Base-by-base conservation (phyloP, 2,113 vertebrate species). In the Nannobrachium achirus region DNA sequence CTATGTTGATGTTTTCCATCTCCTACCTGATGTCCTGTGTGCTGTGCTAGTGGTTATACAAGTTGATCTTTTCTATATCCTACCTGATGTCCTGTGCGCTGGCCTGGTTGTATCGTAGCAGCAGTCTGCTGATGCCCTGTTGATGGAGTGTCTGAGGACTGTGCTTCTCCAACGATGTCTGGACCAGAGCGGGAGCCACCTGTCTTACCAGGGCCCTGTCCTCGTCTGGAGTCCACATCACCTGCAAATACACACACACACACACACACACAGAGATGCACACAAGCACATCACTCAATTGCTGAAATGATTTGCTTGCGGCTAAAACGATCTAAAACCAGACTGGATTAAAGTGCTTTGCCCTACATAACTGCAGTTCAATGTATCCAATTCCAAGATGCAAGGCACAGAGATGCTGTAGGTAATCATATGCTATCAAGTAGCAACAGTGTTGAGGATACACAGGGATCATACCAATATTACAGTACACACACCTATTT, bases 71-170 rank as follows among this genome's bases (percentile, higher is more conserved):
- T 33, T 33, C n/a, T 14, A 33, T 56, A 16, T 59, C 41, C 38
- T 79, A 99, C 97, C 93, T 91, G 90, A 98, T 90, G 66, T 98
- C 95, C 75, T 89, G 85, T 0, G 62, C 68, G 13, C 89, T 93
- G 86, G 94, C 91, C 90, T 94, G 88, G 85, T 95, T 98, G 90
- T 99, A 99, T 7, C 95, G 90, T 60, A 98, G 93, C 86, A 97
- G 93, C 69, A 98, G 86, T 60, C 83, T 75, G 75, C 91, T 89
- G 61, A 98, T 93, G 81, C 94, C 93, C 7, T 85, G 78, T 67
- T 86, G 89, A 18, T 81, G 87, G 65, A 98, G 81, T 53, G 5
- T 83, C 46, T 89, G 58, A 0, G 83, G 53, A 0, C 87, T 92
- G 56, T 60, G 90, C 85, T 96, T 98, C 67, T 92, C 67, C 56